phyloP scores from a whole-genome alignment of 1,140 invertebrate genomes.

The Drosophila pallidifrons region DNA sequence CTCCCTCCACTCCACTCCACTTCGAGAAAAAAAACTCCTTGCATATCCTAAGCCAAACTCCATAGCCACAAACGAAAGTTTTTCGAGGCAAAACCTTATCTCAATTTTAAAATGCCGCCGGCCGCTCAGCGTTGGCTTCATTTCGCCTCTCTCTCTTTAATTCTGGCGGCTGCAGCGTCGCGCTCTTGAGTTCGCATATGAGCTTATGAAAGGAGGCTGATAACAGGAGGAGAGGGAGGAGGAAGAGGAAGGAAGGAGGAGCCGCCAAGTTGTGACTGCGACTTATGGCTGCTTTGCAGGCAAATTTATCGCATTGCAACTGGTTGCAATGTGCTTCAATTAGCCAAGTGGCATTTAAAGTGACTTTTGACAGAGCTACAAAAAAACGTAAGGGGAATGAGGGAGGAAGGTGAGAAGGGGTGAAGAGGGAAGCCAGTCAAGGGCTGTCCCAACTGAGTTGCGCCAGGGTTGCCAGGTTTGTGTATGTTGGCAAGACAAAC shows the following conservation, averaged over 20 bases:
- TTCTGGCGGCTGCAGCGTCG: not conserved
- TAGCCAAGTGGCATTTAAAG: constrained; percentile 25
- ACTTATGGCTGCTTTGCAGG: constrained; percentile 14
- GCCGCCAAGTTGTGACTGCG: constrained; percentile 9
- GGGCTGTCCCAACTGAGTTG: constrained; percentile 18
- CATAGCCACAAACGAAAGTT: constrained; percentile 73
- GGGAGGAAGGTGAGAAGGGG: not conserved
- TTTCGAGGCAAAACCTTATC: constrained; percentile 84
- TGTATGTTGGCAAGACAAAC: constrained; percentile 79
- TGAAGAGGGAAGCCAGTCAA: constrained; percentile 17
- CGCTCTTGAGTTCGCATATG: not conserved
- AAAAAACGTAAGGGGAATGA: not conserved
- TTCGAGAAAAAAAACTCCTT: not conserved
- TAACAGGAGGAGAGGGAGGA: not conserved
- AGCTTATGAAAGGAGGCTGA: not conserved
- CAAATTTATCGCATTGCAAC: constrained; percentile 24
- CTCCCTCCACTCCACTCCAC: not conserved
- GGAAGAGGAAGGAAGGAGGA: no score
- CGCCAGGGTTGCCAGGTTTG: constrained; percentile 46
- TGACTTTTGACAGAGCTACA: constrained; percentile 10
- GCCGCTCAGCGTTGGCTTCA: constrained; percentile 32
- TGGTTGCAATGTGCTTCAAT: constrained; percentile 17
- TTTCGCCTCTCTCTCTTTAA: constrained; percentile 14
- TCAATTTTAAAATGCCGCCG: constrained; percentile 80
- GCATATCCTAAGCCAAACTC: constrained; percentile 27